Conservation (phyloP, 2,797 vertebrate genomes). For the Spinus pinus region DNA sequence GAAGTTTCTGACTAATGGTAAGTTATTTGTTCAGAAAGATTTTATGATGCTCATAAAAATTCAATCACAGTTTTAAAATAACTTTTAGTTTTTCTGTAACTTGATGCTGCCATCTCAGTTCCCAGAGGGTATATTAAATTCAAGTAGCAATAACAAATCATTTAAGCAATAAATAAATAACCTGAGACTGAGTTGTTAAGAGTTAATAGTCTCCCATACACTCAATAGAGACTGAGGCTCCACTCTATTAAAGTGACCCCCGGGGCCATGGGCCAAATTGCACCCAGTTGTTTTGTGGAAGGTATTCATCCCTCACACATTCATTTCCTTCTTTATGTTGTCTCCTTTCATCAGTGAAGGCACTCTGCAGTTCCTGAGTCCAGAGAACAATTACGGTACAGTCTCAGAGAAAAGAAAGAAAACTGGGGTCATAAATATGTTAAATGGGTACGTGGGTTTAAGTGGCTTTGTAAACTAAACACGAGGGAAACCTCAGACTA, state of each 20-base stretch:
- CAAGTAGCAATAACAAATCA: constrained; percentile 85
- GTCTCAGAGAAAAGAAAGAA: constrained; percentile 86
- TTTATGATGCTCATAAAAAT: constrained; percentile 80
- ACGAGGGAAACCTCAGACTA: constrained; percentile 83
- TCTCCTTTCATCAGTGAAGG: constrained; percentile 88
- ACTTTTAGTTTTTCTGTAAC: constrained; percentile 79
- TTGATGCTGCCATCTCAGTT: constrained; percentile 75
- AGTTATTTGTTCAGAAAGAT: constrained; percentile 82
- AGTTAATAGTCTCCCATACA: constrained; percentile 98
- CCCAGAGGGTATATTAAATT: constrained; percentile 82
- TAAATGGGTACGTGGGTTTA: constrained; percentile 87
- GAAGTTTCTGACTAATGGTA: constrained; percentile 74
- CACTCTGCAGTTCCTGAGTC: constrained; percentile 82
- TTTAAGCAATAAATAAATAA: constrained; percentile 94
- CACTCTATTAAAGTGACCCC: constrained; percentile 99
- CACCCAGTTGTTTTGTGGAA: constrained; percentile 87
- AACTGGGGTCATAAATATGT: constrained; percentile 96
- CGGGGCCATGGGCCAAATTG: constrained; percentile 88
- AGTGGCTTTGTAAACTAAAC: constrained; percentile 90
- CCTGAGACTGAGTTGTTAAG: constrained; percentile 87
- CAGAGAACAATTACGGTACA: constrained; percentile 87
- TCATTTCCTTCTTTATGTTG: constrained; percentile 97
- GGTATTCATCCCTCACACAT: constrained; percentile 97
- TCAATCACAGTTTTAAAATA: constrained; percentile 84
- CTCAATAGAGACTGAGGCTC: constrained; percentile 95